Conservation (phyloP, 2,113 vertebrate species). For the Erythrocercus mccallii region DNA sequence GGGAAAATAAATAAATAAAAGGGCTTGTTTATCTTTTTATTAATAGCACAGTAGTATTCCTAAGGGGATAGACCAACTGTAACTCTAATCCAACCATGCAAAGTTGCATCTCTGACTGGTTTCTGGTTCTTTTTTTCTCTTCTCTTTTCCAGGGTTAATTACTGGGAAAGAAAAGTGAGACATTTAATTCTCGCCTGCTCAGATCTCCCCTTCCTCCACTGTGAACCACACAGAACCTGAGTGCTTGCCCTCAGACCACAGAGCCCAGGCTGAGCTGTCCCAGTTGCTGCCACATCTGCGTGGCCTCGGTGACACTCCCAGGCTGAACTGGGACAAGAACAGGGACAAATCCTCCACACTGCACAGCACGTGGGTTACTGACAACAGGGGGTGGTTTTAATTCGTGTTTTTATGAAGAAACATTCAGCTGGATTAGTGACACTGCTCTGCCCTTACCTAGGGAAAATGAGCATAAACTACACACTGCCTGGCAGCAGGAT, state of each 20-base stretch:
- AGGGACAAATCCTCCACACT: background rate
- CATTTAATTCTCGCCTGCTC: background rate
- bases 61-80: slow-evolving; percentile 25
- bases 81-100: slow-evolving; percentile 41
- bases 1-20: slow-evolving; percentile 56
- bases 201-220: background rate
- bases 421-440: slow-evolving; percentile 1
- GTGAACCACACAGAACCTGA: background rate
- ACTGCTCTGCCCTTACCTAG: background rate
- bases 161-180: background rate
- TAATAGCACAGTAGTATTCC: slow-evolving; percentile 41
- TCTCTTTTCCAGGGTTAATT: slow-evolving; percentile 37
- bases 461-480: background rate
- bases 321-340: background rate
- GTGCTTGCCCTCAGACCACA: background rate
- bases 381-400: slow-evolving; percentile 30
- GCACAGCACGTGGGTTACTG: background rate
- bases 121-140: background rate
- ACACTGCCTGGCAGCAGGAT: background rate
- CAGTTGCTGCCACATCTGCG: background rate
- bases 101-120: background rate
- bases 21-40: slow-evolving; percentile 57
- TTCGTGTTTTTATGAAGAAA: background rate
- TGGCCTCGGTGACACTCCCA: background rate
- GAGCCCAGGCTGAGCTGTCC: background rate